A percentile compares a stretch with the other conserved stretches of the same genome.
These are phyloP conservation scores for Heliconius congener DNA, from an alignment of 1,140 invertebrate species.

Conservation along the genomic window DNA sequence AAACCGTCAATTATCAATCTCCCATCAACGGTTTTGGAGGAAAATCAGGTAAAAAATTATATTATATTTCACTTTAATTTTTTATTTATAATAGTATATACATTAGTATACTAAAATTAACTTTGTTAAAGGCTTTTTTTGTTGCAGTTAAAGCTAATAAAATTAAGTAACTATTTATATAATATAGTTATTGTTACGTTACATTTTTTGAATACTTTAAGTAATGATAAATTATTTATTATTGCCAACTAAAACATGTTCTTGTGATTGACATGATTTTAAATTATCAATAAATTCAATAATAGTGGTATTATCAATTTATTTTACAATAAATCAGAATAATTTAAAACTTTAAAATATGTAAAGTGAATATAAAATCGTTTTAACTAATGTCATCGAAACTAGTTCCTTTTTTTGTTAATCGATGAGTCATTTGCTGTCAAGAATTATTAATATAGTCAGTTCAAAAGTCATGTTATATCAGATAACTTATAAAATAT, in stretches of 20 bases:
- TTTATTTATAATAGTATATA: not conserved
- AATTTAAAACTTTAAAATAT: not conserved
- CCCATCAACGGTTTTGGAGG: constrained; percentile 46
- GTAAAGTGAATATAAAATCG: not conserved
- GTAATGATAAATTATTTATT: too few species aligned
- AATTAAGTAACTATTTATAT: not conserved
- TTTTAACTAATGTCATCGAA: not conserved
- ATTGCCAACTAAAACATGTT: too few species aligned
- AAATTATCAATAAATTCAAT: not conserved
- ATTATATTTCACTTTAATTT: not conserved
- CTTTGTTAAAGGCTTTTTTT: too few species aligned
- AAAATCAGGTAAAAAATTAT: constrained; percentile 57
- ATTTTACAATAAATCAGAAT: not conserved
- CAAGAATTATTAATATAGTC: not conserved
- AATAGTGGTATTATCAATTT: not conserved
- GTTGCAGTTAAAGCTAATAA: not conserved
- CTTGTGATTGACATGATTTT: too few species aligned
- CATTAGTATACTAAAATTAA: not conserved
- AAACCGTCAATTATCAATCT: constrained; percentile 62
- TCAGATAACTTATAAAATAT: not conserved
- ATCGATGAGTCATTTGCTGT: not conserved
- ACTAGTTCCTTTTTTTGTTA: not conserved
- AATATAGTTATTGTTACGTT: not conserved
- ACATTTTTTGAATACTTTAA: not conserved
- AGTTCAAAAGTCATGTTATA: not conserved